These are phyloP conservation scores for Lanistes nyassanus DNA, from an alignment of 1,140 invertebrate genomes.

Conservation along the genomic window DNA sequence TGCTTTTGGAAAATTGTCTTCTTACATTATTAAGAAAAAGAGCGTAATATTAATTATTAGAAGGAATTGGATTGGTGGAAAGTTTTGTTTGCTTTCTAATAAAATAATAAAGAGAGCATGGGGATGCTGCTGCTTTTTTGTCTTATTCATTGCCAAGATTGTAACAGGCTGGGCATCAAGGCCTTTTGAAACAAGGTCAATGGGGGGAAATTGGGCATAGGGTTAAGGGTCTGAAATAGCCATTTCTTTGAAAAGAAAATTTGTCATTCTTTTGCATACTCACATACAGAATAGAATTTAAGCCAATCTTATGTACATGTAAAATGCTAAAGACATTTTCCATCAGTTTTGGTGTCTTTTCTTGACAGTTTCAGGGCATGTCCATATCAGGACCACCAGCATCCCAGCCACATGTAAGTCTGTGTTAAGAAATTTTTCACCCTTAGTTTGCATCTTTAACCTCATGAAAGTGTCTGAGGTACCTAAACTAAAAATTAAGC, in stretches of 20 bases:
- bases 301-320: no score
- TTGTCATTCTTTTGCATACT: no score
- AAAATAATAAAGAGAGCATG: not conserved
- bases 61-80: not conserved
- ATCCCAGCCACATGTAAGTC: conserved; percentile 25
- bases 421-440: conserved; percentile 1
- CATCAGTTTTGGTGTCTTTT: not conserved
- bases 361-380: conserved; percentile 26
- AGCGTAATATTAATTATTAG: not conserved
- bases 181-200: no score
- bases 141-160: no score
- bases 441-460: not conserved
- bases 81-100: not conserved
- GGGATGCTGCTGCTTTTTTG: no score
- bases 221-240: no score
- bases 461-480: no score
- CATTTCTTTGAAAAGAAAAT: no score
- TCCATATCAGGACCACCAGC: conserved; percentile 19
- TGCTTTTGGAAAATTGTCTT: not conserved
- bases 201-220: no score
- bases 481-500: not conserved
- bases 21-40: not conserved
- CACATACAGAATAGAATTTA: no score
- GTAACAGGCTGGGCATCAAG: not conserved
- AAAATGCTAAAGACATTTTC: no score